Evolutionary conservation across 2,797 vertebrate genomes (phyloP).

Genomic region (Prunella strophiata): DNA sequence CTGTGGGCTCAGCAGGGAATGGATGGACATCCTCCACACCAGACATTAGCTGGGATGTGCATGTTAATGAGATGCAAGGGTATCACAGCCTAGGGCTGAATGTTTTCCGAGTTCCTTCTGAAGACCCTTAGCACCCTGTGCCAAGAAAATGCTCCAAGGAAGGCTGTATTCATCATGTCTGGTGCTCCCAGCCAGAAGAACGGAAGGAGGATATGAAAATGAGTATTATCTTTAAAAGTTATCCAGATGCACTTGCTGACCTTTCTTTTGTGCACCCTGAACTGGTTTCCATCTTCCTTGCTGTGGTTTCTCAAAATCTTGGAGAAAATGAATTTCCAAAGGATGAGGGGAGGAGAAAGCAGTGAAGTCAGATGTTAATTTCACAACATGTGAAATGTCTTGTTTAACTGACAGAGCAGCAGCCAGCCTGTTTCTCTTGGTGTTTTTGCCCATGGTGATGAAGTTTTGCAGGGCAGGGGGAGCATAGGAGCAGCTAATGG

Average conservation of each 20-base stretch:
- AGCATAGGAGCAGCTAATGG: neutral
- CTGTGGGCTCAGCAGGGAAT: neutral
- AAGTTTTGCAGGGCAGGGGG: neutral
- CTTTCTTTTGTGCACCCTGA: neutral
- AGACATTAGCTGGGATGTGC: neutral
- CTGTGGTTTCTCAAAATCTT: neutral
- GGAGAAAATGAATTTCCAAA: neutral
- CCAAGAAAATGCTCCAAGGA: neutral
- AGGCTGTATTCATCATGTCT: neutral
- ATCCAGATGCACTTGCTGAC: constrained; percentile 4
- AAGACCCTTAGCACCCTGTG: neutral
- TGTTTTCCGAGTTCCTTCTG: neutral
- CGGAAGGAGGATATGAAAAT: neutral
- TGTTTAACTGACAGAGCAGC: neutral
- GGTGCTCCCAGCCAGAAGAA: neutral
- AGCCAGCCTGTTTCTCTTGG: neutral
- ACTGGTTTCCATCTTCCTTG: neutral
- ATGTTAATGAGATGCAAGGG: neutral
- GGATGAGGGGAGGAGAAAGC: neutral
- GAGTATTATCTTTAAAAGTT: constrained; percentile 1
- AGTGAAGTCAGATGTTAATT: neutral
- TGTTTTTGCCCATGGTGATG: neutral
- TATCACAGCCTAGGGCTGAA: neutral
- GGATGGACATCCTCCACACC: neutral
- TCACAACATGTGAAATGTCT: neutral